These are phyloP conservation scores for Ptilodon capucinus DNA, from an alignment of 2,888 invertebrate species.

Conservation along the genomic window DNA sequence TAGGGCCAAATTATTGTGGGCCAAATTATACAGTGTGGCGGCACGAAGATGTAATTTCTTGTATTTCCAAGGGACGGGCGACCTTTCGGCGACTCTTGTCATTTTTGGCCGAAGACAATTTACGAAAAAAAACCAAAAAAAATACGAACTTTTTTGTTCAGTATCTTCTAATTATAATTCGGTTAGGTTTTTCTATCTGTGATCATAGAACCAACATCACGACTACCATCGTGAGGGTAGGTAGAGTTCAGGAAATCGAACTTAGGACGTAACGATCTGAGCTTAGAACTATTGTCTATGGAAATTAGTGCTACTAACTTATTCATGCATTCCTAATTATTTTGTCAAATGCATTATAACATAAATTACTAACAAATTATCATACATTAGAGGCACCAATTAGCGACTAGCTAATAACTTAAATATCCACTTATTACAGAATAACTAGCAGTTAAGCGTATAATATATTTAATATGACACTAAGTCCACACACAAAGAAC, in stretches of 20 bases:
- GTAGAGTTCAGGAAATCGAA: too few relatives aligned
- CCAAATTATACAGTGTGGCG: slow-evolving; percentile 53
- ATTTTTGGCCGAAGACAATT: slow-evolving; percentile 38
- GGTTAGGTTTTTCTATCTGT: neutral
- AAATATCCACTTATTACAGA: slow-evolving; percentile 29
- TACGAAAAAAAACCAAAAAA: slow-evolving; percentile 35
- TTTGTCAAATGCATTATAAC: neutral
- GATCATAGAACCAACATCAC: too few relatives aligned
- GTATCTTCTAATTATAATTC: neutral
- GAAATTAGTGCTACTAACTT: too few relatives aligned
- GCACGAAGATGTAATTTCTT: slow-evolving; percentile 38
- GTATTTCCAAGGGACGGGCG: slow-evolving; percentile 34
- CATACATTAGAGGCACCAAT: slow-evolving; percentile 21
- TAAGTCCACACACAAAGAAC: slow-evolving; percentile 2
- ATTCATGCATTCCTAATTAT: too few relatives aligned
- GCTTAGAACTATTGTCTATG: too few relatives aligned
- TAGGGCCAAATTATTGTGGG: slow-evolving; percentile 66
- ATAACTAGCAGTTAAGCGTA: slow-evolving; percentile 23
- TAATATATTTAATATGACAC: slow-evolving; percentile 27
- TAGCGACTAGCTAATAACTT: slow-evolving; percentile 26
- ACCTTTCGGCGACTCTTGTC: slow-evolving; percentile 48
- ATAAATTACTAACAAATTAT: slow-evolving; percentile 18
- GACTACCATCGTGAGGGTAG: too few relatives aligned
- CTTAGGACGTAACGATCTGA: too few relatives aligned
- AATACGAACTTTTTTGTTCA: slow-evolving; percentile 26